Evolutionary conservation across 1,140 invertebrate species (phyloP), one percentile per base, ranked within the genome.

Genomic region (Heliothis virescens): DNA sequence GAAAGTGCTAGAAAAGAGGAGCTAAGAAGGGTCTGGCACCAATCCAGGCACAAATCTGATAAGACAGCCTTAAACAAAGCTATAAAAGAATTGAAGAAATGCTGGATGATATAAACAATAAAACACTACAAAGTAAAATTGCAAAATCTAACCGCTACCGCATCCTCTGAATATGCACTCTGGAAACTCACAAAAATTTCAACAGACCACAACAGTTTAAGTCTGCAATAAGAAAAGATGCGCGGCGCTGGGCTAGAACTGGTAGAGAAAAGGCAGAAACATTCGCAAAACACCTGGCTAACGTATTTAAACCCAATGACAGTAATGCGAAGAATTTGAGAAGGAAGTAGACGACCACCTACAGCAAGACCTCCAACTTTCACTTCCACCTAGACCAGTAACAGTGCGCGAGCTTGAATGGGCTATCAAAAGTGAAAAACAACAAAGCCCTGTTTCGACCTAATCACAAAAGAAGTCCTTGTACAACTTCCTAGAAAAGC

Each of bases 371-470:
- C 18, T 79, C 0, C 77, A 79, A 63, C 10, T 84, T 21, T 59
- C 62, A 16, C 48, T 59, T 1, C 80, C 80, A 50, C 71, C 72
- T 15, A 76, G 7, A 57, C 79, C 82, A 60, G 60, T 80, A 12
- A 67, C 81, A 57, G n/a, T 63, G 59, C 16, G 75, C 5, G 74
- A 83, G 57, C 29, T 81, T 3, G 76, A 21, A 59, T 67, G 29
- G 34, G 18, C 57, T 16, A 84, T 65, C 26, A 73, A 72, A 57
- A 5, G 13, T 82, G 3, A 63, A 82, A 53, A 78, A 79, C 18
- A 90, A 77, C 34, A 91, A 90, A 78, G 69, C 86, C 0, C 83
- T 83, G 85, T 0, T 89, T 79, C n/a, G 88, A 90, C 34, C 60
- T 87, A 9, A 87, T 90, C 0, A 88, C 72, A 0, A 79, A 79